Conservation (phyloP, 2,888 invertebrate genomes). For the Drosophila bunnanda region DNA sequence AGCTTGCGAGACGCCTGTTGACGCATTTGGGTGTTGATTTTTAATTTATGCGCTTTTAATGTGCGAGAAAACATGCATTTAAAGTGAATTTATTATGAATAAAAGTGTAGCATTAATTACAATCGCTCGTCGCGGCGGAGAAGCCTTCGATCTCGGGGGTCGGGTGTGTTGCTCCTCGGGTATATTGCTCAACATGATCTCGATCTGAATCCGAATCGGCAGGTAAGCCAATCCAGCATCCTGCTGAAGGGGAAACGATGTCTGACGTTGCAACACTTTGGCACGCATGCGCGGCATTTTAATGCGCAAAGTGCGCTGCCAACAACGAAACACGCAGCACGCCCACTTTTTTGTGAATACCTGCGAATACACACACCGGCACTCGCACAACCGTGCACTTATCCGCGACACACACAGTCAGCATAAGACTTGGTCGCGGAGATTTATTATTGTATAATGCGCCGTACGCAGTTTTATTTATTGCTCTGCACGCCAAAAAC, state of each 20-base stretch:
- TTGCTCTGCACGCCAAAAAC: constrained; percentile 71
- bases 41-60: constrained; percentile 80
- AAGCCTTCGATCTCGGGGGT: constrained; percentile 42
- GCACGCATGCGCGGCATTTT: constrained; percentile 81
- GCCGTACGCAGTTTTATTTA: constrained; percentile 75
- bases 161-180: constrained; percentile 61
- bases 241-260: constrained; percentile 33
- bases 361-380: constrained; percentile 9
- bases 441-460: constrained; percentile 80
- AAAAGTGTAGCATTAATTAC: constrained; percentile 73
- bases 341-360: constrained; percentile 73
- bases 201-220: constrained; percentile 18
- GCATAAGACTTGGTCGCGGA: constrained; percentile 40
- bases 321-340: constrained; percentile 75
- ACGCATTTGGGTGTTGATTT: constrained; percentile 81
- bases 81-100: constrained; percentile 79
- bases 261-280: constrained; percentile 67
- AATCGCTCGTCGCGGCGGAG: neutral
- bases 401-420: constrained; percentile 5
- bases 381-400: constrained; percentile 6
- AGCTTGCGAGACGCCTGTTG: constrained; percentile 49
- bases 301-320: constrained; percentile 73
- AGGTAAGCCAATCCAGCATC: constrained; percentile 40
- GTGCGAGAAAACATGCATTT: constrained; percentile 81
- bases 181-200: constrained; percentile 69